A percentile compares a stretch with the other conserved stretches of the same genome.
phyloP scores from a whole-genome alignment of 2,888 invertebrate genomes.

The Ormyrus labotus region DNA sequence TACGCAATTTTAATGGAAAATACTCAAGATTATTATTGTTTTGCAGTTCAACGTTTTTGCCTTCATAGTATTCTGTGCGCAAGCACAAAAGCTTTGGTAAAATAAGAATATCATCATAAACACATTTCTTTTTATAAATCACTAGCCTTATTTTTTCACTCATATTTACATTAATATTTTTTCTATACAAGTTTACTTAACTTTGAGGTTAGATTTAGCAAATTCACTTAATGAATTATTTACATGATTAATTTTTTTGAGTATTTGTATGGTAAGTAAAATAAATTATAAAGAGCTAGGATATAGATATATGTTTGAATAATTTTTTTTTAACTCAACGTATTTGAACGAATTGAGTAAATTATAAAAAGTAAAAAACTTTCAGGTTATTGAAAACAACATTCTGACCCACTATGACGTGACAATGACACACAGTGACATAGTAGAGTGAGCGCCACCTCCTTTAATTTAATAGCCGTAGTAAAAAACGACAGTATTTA shows the following conservation, averaged over 20 bases:
- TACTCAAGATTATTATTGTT: background rate
- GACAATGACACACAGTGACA: too few relatives aligned
- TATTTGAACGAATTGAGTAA: too few relatives aligned
- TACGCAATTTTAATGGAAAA: conserved; percentile 59
- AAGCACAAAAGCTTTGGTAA: conserved; percentile 39
- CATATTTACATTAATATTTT: conserved; percentile 59
- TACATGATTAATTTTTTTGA: conserved; percentile 4
- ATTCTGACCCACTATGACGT: too few relatives aligned
- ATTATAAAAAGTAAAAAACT: too few relatives aligned
- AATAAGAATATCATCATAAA: conserved; percentile 66
- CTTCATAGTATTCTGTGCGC: too few relatives aligned
- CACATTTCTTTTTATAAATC: conserved; percentile 60
- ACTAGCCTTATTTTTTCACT: conserved; percentile 63
- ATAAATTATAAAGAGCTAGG: too few relatives aligned
- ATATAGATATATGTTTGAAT: conserved; percentile 7
- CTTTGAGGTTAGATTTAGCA: conserved; percentile 28
- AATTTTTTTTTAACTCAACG: too few relatives aligned
- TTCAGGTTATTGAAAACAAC: too few relatives aligned
- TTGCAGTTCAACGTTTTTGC: too few relatives aligned
- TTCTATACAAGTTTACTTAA: conserved; percentile 22
- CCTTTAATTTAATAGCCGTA: too few relatives aligned
- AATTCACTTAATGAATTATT: background rate
- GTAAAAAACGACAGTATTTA: too few relatives aligned
- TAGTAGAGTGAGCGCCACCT: too few relatives aligned
- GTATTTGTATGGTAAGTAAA: background rate